A percentile compares a stretch with the other conserved stretches of the same genome.
phyloP scores from a whole-genome alignment of 2,888 invertebrate species.

The Drosophila anomelani region DNA sequence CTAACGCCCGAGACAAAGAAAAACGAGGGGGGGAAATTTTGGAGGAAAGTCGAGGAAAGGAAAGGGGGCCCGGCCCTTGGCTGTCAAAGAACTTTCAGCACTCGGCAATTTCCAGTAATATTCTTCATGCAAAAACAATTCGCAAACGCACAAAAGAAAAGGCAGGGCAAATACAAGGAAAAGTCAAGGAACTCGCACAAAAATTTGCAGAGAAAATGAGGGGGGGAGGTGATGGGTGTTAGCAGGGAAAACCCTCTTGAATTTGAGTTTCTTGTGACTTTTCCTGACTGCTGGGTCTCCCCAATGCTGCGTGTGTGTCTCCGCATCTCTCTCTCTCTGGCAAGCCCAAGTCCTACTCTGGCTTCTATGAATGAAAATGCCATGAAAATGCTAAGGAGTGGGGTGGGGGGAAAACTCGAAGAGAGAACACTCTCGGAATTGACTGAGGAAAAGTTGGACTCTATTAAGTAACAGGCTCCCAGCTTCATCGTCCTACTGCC shows the following conservation, averaged over 20 bases:
- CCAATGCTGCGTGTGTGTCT: constrained; percentile 52
- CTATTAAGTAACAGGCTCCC: constrained; percentile 77
- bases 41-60: background rate
- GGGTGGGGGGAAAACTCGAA: constrained; percentile 9
- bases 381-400: constrained; percentile 6
- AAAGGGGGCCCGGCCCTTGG: constrained; percentile 20
- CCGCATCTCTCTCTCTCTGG: constrained; percentile 36
- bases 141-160: constrained; percentile 47
- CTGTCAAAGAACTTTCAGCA: constrained; percentile 70
- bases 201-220: constrained; percentile 3
- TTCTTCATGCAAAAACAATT: constrained; percentile 64
- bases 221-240: background rate
- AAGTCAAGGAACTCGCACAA: constrained; percentile 77
- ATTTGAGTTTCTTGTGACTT: constrained; percentile 53
- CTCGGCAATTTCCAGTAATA: constrained; percentile 73
- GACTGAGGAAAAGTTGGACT: constrained; percentile 65
- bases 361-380: constrained; percentile 62
- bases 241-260: constrained; percentile 17
- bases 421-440: constrained; percentile 26
- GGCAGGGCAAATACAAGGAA: constrained; percentile 40
- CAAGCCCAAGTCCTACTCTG: constrained; percentile 15
- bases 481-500: constrained; percentile 44
- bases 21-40: background rate
- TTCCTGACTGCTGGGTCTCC: constrained; percentile 71
- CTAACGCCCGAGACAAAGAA: constrained; percentile 65